Base-by-base conservation (phyloP, 2,113 vertebrate species). In the Notiomystis cincta region DNA sequence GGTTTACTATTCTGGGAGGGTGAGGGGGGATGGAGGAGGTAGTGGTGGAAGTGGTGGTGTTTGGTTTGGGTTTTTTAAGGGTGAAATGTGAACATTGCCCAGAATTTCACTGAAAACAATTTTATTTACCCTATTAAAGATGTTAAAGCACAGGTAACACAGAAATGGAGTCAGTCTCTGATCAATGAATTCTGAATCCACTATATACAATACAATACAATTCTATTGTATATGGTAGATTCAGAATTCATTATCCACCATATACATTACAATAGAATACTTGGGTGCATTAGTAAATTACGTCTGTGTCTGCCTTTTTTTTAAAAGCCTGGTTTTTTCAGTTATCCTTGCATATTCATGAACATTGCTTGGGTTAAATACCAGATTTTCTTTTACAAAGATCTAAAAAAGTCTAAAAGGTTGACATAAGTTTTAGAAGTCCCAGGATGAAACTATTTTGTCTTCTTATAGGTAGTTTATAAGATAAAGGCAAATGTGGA, bases 291-390 rank as follows among this genome's bases (percentile, higher is more conserved):
- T 28, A 27, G 18, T 61, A 54, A 23, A n/a, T 62, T 69, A 33
- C 19, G 30, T 6, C 10, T 4, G 1, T 30, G 2, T 2, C 11
- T 0, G 0, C 1, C 2, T 5, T 16, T 23, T 53, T 37, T 5
- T 15, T 62, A n/a, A n/a, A n/a, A n/a, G 3, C 2, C 8, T 16
- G 3, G 15, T 45, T 66, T 77, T 84, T 77, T 31, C 8, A 21
- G 15, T 21, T 92, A 23, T 11, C 8, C 2, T 70, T 85, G 9
- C 4, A 31, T 31, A 25, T 22, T 56, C 16, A 28, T 19, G 21
- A 75, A 8, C 1, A 35, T 17, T 30, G 4, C 42, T 42, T 22
- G 6, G 5, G 7, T 64, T 61, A 70, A 17, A 31, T 11, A 9
- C 4, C 3, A 64, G n/a, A 33, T 47, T 71, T 79, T 75, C 16